Conservation (phyloP, 2,888 invertebrate genomes). For the Dicyrtoma fusca region DNA sequence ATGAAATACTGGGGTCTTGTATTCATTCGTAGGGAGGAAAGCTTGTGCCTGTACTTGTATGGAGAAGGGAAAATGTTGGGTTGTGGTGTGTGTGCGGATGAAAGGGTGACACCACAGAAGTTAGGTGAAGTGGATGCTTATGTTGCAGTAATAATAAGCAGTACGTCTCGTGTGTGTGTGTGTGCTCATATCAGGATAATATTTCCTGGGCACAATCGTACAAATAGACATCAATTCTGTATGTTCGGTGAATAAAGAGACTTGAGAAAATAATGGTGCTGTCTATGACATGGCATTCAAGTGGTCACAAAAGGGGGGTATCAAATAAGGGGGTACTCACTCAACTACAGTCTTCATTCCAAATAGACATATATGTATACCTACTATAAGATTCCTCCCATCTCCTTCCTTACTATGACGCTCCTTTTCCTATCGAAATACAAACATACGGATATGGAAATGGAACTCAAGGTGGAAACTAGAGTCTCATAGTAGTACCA, state of each 20-base stretch:
- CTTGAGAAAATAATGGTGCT: constrained; percentile 36
- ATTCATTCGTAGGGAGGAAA: too few relatives aligned
- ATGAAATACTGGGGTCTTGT: too few relatives aligned
- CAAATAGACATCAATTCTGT: not conserved
- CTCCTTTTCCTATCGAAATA: not conserved
- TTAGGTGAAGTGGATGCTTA: constrained; percentile 12
- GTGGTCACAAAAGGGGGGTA: constrained; percentile 36
- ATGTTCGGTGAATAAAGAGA: constrained; percentile 32
- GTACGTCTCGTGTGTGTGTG: not conserved
- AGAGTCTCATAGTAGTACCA: too few relatives aligned
- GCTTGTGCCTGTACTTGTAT: too few relatives aligned
- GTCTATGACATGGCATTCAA: constrained; percentile 35
- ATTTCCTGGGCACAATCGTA: not conserved
- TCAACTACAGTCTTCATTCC: constrained; percentile 2
- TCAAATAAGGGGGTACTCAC: constrained; percentile 17
- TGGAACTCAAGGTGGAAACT: too few relatives aligned
- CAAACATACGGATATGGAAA: too few relatives aligned
- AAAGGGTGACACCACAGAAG: constrained; percentile 11
- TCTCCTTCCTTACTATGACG: not conserved
- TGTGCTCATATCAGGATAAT: constrained; percentile 7
- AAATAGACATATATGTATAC: too few relatives aligned
- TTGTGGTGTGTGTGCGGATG: not conserved
- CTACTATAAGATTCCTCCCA: not conserved
- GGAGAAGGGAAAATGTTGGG: constrained; percentile 1
- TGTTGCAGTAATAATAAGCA: constrained; percentile 17